Conservation (phyloP, 2,888 invertebrate species). For the Chymomyza amoena region DNA sequence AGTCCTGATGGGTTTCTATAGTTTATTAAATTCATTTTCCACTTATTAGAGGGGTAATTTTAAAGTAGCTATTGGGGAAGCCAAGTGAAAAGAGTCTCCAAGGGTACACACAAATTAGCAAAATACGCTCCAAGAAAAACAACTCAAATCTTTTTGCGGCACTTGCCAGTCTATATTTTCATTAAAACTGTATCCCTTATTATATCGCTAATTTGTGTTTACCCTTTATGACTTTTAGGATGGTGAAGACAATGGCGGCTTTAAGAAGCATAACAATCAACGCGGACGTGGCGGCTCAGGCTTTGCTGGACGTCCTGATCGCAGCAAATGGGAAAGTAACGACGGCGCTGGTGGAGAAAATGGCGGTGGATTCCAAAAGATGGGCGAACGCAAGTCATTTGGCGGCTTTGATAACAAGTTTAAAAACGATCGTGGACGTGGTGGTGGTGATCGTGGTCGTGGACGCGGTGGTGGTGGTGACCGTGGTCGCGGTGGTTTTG, state of each 20-base stretch:
- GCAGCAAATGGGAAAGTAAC: conserved; percentile 77
- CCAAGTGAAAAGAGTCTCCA: conserved; percentile 5
- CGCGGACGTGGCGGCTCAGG: conserved; percentile 72
- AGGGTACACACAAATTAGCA: conserved; percentile 57
- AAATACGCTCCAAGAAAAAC: conserved; percentile 37
- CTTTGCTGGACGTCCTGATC: conserved; percentile 62
- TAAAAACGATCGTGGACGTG: conserved; percentile 40
- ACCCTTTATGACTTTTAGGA: conserved; percentile 57
- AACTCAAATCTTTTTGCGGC: neutral
- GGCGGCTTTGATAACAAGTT: conserved; percentile 73
- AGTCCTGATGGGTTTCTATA: no score
- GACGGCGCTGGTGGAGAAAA: conserved; percentile 60
- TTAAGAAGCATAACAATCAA: conserved; percentile 62
- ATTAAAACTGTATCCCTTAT: neutral
- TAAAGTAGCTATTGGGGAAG: neutral
- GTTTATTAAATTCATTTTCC: no score
- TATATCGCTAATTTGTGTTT: conserved; percentile 78
- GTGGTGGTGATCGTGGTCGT: conserved; percentile 76
- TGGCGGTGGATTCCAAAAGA: conserved; percentile 74
- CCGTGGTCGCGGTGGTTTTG: conserved; percentile 76
- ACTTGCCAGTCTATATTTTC: conserved; percentile 5
- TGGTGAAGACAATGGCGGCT: conserved; percentile 70
- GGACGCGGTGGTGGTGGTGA: conserved; percentile 72
- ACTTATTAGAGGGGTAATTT: no score
- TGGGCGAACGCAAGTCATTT: conserved; percentile 75